Evolutionary conservation across 1,140 invertebrate species (phyloP).

Genomic region (Lasaia peninsularis): DNA sequence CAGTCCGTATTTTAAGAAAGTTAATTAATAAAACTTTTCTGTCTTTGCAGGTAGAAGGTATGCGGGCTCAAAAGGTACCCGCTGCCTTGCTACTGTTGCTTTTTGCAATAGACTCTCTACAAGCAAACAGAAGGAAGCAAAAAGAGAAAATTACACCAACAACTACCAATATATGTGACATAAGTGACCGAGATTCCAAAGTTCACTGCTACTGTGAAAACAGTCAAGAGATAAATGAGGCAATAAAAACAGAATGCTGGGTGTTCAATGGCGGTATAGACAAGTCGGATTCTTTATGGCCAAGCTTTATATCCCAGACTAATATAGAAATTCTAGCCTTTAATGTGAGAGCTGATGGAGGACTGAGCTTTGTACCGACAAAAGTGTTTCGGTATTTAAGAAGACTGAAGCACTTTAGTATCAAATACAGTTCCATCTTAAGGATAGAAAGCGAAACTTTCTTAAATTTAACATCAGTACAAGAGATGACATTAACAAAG

Average conservation of each 20-base stretch:
- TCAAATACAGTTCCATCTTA: conserved; percentile 84
- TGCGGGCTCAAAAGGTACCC: conserved; percentile 66
- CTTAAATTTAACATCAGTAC: conserved; percentile 81
- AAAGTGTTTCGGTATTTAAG: conserved; percentile 81
- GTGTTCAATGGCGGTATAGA: conserved; percentile 82
- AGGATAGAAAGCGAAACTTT: conserved; percentile 83
- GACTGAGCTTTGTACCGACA: conserved; percentile 83
- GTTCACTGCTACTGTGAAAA: conserved; percentile 74
- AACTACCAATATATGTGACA: conserved; percentile 68
- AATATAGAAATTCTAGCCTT: conserved; percentile 83
- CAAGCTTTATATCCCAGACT: conserved; percentile 83
- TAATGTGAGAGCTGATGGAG: conserved; percentile 81
- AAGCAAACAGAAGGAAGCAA: conserved; percentile 60
- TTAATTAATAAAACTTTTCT: conserved; percentile 20
- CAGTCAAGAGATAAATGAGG: conserved; percentile 64
- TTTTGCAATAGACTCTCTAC: conserved; percentile 64
- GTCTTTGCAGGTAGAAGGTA: conserved; percentile 67
- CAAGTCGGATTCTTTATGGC: conserved; percentile 82
- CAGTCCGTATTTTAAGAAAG: too few relatives aligned
- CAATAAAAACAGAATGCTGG: conserved; percentile 78
- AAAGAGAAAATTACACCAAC: conserved; percentile 54
- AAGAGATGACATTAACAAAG: conserved; percentile 82
- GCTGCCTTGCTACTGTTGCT: conserved; percentile 70
- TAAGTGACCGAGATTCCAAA: conserved; percentile 67
- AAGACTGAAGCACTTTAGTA: conserved; percentile 81